Base-by-base conservation (phyloP, 2,888 invertebrate genomes). In the Lasioglossum oenotherae region DNA sequence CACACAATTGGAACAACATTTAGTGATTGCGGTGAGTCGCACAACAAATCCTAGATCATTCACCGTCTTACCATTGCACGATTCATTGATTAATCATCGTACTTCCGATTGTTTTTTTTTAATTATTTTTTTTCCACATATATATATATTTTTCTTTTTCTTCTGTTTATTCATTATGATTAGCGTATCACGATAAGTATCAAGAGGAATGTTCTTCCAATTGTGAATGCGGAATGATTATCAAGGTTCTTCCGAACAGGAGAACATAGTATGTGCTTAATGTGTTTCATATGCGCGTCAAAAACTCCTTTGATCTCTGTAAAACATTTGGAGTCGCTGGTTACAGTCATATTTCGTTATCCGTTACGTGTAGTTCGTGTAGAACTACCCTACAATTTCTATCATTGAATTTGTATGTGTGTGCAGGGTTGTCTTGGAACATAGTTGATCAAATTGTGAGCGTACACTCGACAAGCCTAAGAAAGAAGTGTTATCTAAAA, bases 1-100 rank as follows among this genome's bases (percentile, higher is more conserved):
- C 94, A 95, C 95, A 95, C 95, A 95, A 95, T 95, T 95, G 95
- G 95, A 95, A 95, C 95, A 95, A 95, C 95, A 95, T 95, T 95
- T 95, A 94, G 89, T 89, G 92, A 95, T 83, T 94, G 95, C 94
- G 95, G 95, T 95, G 95, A 95, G 95, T 95, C 95, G 95, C 94
- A 94, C 91, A 86, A 92, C 90, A 92, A 74, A 94, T 93, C 92
- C 88, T 93, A 92, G 92, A 93, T 91, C 93, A 91, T 85, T 93
- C 93, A 92, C 90, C 94, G 93, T 95, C 94, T 93, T 95, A 93
- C 91, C 93, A 91, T 91, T 95, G 95, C 95, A 95, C 95, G 95
- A 94, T 92, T 92, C 91, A 93, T 91, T 91, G 46, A 82, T 83
- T 85, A 90, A 94, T 92, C 88, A 92, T 93, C 89, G 89, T 92